Percentiles rank a stretch among this genome's conserved stretches.
phyloP scores from a whole-genome alignment of 2,888 invertebrate genomes.

The Neria commutata region DNA sequence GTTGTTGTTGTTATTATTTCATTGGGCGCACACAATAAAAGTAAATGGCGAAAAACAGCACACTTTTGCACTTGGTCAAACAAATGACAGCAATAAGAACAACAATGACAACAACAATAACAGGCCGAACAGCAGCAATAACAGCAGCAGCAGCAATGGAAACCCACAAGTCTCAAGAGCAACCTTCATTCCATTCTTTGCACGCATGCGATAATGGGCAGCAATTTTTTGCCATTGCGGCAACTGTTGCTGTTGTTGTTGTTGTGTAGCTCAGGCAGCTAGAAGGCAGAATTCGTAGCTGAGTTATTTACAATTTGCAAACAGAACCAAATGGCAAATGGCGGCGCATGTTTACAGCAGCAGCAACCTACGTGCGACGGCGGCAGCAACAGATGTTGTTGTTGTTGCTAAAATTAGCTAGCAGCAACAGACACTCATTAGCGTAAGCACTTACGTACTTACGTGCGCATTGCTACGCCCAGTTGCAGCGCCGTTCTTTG shows the following conservation, averaged over 20 bases:
- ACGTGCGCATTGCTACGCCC: no score
- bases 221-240: slow-evolving; percentile 52
- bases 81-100: slow-evolving; percentile 6
- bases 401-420: slow-evolving; percentile 2
- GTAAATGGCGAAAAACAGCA: no score
- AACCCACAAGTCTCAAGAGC: no score
- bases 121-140: slow-evolving; percentile 13
- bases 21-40: no score
- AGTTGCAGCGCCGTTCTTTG: no score
- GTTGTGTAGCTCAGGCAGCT: slow-evolving; percentile 35
- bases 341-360: not conserved
- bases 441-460: no score
- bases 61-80: slow-evolving; percentile 29
- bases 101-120: slow-evolving; percentile 22
- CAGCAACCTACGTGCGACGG: slow-evolving; percentile 1
- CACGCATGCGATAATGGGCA: slow-evolving; percentile 7
- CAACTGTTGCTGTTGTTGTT: slow-evolving; percentile 30
- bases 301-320: no score
- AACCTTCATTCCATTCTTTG: no score
- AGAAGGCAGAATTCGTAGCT: not conserved
- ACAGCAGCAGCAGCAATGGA: no score
- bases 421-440: no score
- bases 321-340: not conserved
- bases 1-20: slow-evolving; percentile 14
- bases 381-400: not conserved